A percentile compares a stretch with the other conserved stretches of the same genome.
phyloP scores from a whole-genome alignment of 2,113 vertebrate species.

The Okapia johnstoni region DNA sequence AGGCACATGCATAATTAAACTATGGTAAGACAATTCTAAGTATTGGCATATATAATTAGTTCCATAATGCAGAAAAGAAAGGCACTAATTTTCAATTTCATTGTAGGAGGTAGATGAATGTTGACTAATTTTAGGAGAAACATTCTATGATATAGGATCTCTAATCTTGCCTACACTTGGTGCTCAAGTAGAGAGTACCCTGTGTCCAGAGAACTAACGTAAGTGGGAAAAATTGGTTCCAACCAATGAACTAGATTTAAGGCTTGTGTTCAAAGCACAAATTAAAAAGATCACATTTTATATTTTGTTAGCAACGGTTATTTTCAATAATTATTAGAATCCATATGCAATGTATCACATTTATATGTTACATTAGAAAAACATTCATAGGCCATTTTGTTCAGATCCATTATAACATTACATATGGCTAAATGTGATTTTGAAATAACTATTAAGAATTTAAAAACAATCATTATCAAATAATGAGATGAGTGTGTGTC shows the following conservation, averaged over 20 bases:
- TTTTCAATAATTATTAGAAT: not conserved
- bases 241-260: not conserved
- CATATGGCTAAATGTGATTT: not conserved
- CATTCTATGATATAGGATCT: not conserved
- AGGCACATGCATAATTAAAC: not conserved
- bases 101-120: not conserved
- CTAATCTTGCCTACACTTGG: not conserved
- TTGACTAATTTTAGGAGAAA: not conserved
- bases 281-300: not conserved
- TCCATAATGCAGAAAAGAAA: not conserved
- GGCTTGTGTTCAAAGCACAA: not conserved
- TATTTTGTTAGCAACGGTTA: not conserved
- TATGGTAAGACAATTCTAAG: not conserved
- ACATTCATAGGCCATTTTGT: not conserved
- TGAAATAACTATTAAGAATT: not conserved
- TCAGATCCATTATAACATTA: not conserved
- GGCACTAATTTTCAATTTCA: not conserved
- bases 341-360: not conserved
- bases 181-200: not conserved
- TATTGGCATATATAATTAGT: not conserved
- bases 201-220: not conserved
- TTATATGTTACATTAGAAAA: not conserved
- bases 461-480: not conserved
- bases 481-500: not conserved
- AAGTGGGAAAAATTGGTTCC: not conserved